phyloP scores from a whole-genome alignment of 2,797 vertebrate genomes.

The Hoplostethus atlanticus region DNA sequence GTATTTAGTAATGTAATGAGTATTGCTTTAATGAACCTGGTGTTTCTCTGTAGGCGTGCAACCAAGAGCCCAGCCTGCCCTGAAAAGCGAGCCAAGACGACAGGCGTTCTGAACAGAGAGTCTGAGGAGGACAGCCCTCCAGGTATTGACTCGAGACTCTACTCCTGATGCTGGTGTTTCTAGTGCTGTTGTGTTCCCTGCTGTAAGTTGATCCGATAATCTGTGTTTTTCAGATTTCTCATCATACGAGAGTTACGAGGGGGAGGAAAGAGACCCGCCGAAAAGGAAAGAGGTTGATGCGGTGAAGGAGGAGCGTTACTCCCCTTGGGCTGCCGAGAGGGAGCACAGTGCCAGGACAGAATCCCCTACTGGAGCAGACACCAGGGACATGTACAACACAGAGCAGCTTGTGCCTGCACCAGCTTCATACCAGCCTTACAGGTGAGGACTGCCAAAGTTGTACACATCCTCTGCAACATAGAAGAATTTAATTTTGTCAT shows the following conservation, averaged over 20 bases:
- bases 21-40: neutral
- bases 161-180: neutral
- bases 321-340: constrained; percentile 85
- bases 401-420: constrained; percentile 88
- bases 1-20: neutral
- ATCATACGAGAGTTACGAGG: constrained; percentile 75
- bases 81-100: constrained; percentile 74
- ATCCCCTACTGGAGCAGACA: constrained; percentile 74
- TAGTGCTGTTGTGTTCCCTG: neutral
- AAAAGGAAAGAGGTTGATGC: constrained; percentile 69
- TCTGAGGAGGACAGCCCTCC: constrained; percentile 75
- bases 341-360: constrained; percentile 73
- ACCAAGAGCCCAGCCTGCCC: constrained; percentile 69
- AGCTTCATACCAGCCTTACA: constrained; percentile 84
- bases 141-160: constrained; percentile 61
- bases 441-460: constrained; percentile 71
- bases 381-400: constrained; percentile 80
- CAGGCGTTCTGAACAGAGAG: constrained; percentile 57
- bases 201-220: neutral
- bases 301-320: constrained; percentile 84
- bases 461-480: neutral
- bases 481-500: neutral
- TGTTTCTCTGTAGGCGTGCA: constrained; percentile 71
- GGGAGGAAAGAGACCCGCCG: constrained; percentile 61
- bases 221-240: constrained; percentile 71